Conservation (phyloP, 1,140 invertebrate genomes). For the Cotesia vestalis region DNA sequence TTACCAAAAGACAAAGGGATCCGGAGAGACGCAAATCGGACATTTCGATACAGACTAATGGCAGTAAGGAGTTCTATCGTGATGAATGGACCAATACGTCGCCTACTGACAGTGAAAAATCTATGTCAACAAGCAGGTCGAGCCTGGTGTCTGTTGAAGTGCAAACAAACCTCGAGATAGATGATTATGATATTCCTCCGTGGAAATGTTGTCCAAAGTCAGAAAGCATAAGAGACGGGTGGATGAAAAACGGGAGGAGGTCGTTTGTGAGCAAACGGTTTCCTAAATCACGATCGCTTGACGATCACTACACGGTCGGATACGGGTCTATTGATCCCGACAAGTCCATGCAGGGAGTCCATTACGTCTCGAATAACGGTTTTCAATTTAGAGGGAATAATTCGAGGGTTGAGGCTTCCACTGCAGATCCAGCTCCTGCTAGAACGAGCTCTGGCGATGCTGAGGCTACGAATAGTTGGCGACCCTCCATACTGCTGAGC, state of each 20-base stretch:
- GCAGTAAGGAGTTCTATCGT: conserved; percentile 36
- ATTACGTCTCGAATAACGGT: neutral
- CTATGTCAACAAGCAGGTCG: conserved; percentile 50
- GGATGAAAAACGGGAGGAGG: conserved; percentile 24
- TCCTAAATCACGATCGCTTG: conserved; percentile 37
- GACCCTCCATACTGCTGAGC: conserved; percentile 18
- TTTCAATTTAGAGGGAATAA: conserved; percentile 10
- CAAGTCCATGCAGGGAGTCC: neutral
- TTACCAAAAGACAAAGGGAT: conserved; percentile 50
- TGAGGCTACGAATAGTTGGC: conserved; percentile 4
- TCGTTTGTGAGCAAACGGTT: conserved; percentile 29
- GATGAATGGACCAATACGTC: conserved; percentile 62
- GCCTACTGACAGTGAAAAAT: conserved; percentile 49
- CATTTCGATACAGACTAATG: conserved; percentile 54
- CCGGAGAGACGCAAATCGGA: conserved; percentile 59
- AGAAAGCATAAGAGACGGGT: conserved; percentile 43
- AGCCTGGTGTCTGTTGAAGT: conserved; percentile 56
- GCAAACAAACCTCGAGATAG: conserved; percentile 58
- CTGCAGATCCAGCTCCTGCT: neutral
- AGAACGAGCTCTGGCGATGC: too few relatives aligned
- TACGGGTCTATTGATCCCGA: neutral
- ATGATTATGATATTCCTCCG: conserved; percentile 32
- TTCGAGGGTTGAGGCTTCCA: neutral
- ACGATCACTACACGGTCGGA: conserved; percentile 20
- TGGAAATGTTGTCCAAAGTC: conserved; percentile 18